Percentiles rank a stretch among this genome's conserved stretches.
Evolutionary conservation across 2,888 invertebrate species (phyloP).

Genomic region (Bruchidius siliquastri): DNA sequence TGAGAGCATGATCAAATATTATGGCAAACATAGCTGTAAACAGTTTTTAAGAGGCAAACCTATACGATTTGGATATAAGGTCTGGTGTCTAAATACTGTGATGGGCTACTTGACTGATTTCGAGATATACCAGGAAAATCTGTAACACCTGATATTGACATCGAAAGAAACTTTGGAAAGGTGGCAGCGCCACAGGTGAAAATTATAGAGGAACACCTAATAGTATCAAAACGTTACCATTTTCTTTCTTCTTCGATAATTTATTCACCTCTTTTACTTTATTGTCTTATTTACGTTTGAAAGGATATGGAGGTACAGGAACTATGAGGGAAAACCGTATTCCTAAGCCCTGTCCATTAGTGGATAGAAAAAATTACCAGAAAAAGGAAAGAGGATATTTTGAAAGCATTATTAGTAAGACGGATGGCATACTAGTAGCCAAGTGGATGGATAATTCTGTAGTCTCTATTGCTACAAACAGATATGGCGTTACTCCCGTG

Average conservation of each 20-base stretch:
- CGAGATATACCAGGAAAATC: slow-evolving; percentile 18
- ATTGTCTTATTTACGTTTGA: slow-evolving; percentile 5
- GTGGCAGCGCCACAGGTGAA: slow-evolving; percentile 10
- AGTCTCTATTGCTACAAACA: slow-evolving; percentile 26
- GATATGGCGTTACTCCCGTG: slow-evolving; percentile 17
- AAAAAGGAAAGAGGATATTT: slow-evolving; percentile 19
- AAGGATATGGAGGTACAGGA: slow-evolving; percentile 7
- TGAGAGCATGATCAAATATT: slow-evolving; percentile 7
- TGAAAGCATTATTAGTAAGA: slow-evolving; percentile 7
- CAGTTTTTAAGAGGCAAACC: slow-evolving; percentile 21
- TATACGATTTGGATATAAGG: slow-evolving; percentile 12
- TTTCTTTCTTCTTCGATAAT: slow-evolving; percentile 14
- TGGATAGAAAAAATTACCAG: slow-evolving; percentile 4
- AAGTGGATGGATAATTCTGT: slow-evolving; percentile 32
- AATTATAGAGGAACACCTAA: slow-evolving; percentile 3
- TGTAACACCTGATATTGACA: slow-evolving; percentile 4
- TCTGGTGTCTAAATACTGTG: slow-evolving; percentile 10
- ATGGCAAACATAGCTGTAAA: slow-evolving; percentile 9
- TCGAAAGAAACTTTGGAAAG: slow-evolving; percentile 7
- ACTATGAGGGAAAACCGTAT: slow-evolving; percentile 8
- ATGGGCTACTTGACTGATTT: slow-evolving; percentile 11
- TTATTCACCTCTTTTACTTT: slow-evolving; percentile 14
- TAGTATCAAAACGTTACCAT: slow-evolving; percentile 7
- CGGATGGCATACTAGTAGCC: slow-evolving; percentile 19
- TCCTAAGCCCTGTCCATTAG: slow-evolving; percentile 1